phyloP scores from a whole-genome alignment of 2,888 invertebrate species.

The Cancer borealis region DNA sequence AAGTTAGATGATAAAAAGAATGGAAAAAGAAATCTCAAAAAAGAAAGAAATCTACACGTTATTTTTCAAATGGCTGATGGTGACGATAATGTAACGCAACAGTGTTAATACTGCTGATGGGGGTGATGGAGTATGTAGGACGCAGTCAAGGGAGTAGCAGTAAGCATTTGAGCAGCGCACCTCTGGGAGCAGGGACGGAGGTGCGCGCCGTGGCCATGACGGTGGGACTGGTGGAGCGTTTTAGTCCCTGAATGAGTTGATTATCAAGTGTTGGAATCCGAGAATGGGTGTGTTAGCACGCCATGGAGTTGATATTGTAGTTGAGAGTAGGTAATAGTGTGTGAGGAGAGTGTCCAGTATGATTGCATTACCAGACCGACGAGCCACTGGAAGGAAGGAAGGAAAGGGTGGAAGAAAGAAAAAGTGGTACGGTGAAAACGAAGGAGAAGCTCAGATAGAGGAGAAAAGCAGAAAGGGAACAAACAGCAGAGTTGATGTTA shows the following conservation, averaged over 20 bases:
- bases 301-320: neutral
- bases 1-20: neutral
- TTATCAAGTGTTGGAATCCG: neutral
- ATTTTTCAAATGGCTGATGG: neutral
- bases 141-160: neutral
- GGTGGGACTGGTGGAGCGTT: neutral
- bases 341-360: too few species aligned
- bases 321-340: neutral
- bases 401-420: neutral
- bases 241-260: neutral
- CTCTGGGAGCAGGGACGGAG: neutral
- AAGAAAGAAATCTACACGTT: neutral
- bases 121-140: neutral
- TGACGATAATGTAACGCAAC: neutral
- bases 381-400: neutral
- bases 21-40: neutral
- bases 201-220: neutral
- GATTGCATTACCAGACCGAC: too few species aligned
- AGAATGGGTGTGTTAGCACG: neutral
- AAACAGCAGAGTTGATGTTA: neutral
- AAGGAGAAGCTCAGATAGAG: neutral
- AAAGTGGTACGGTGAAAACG: neutral
- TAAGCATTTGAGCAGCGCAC: neutral
- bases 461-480: neutral
- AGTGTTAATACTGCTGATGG: too few species aligned